These are phyloP conservation scores for Hippoglossus hippoglossus DNA, from an alignment of 2,797 vertebrate species.

Conservation along the genomic window DNA sequence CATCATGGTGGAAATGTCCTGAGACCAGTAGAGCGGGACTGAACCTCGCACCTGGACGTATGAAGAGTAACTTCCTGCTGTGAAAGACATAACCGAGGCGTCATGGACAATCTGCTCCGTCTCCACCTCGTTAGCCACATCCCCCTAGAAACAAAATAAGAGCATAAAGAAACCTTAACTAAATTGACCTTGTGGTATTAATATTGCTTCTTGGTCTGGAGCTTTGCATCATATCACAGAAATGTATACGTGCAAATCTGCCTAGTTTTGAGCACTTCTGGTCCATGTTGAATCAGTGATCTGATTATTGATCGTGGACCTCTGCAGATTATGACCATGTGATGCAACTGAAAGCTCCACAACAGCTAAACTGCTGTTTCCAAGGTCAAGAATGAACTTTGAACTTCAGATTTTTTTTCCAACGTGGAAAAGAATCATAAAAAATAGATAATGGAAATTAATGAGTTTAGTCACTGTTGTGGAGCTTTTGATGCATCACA, in stretches of 20 bases:
- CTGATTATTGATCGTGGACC: no score
- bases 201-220: background rate
- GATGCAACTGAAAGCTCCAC: no score
- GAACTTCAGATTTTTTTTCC: no score
- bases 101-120: constrained; percentile 97
- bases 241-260: background rate
- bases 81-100: constrained; percentile 95
- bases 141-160: constrained; percentile 83
- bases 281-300: no score
- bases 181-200: no score
- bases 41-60: constrained; percentile 97
- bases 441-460: no score
- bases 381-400: no score
- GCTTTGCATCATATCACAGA: background rate
- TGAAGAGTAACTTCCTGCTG: constrained; percentile 95
- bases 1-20: constrained; percentile 99
- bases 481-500: no score
- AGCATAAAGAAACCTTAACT: background rate
- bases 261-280: background rate
- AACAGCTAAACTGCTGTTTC: background rate
- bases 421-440: background rate
- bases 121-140: constrained; percentile 98
- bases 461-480: no score
- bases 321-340: no score
- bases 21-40: constrained; percentile 97